phyloP scores from a whole-genome alignment of 2,113 vertebrate genomes.

The Ploceus nigricollis region DNA sequence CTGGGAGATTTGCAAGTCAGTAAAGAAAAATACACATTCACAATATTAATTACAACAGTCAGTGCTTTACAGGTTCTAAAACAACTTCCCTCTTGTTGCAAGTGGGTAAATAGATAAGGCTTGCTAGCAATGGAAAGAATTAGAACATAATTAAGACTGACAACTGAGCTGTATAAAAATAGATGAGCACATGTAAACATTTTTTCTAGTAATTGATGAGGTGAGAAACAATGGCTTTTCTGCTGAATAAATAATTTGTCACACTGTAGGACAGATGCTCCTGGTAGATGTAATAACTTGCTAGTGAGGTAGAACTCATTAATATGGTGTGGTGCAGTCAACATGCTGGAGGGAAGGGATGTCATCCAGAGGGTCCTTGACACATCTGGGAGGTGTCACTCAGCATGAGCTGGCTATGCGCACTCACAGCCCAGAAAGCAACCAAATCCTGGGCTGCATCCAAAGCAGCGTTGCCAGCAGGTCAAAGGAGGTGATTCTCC shows the following conservation, averaged over 20 bases:
- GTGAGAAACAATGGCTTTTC: slow-evolving; percentile 31
- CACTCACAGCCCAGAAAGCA: background rate
- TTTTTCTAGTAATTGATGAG: slow-evolving; percentile 40
- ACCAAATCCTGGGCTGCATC: background rate
- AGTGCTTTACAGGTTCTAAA: slow-evolving; percentile 21
- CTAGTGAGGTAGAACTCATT: background rate
- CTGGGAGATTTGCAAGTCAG: slow-evolving; percentile 21
- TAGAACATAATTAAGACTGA: slow-evolving; percentile 52
- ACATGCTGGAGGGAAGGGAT: background rate
- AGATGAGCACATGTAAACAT: slow-evolving; percentile 31
- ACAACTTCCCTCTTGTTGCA: slow-evolving; percentile 33
- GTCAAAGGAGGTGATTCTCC: background rate
- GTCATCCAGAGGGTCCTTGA: background rate
- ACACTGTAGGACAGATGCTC: background rate
- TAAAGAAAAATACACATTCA: slow-evolving; percentile 42
- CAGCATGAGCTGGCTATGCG: background rate
- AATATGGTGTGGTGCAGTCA: background rate
- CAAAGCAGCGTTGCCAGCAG: background rate
- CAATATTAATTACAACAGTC: slow-evolving; percentile 43
- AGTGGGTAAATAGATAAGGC: slow-evolving; percentile 45
- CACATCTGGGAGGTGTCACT: background rate
- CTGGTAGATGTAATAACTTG: background rate
- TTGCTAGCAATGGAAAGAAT: slow-evolving; percentile 40
- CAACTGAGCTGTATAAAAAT: slow-evolving; percentile 31
- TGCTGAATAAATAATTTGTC: slow-evolving; percentile 27